Conservation (phyloP, 2,113 vertebrate species). For the Leptocoma aspasia region DNA sequence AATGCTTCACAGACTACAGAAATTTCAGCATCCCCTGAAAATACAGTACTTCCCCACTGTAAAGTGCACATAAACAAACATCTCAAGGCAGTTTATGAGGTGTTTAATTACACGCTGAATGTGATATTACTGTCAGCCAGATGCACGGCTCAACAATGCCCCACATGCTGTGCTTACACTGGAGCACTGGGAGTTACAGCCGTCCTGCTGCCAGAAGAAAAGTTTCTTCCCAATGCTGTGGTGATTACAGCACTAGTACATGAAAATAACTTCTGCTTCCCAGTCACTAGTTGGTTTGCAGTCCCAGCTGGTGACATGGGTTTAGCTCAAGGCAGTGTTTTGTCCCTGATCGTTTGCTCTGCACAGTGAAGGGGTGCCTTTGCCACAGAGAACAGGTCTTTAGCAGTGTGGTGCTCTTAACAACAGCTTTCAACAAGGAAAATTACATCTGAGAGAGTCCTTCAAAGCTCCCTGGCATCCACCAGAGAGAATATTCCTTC, state of each 20-base stretch:
- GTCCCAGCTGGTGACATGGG: background rate
- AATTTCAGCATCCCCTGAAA: background rate
- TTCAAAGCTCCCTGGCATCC: background rate
- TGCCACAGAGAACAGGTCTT: background rate
- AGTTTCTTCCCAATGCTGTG: background rate
- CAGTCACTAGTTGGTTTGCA: background rate
- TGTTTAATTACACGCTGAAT: slow-evolving; percentile 41
- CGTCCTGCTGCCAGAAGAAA: background rate
- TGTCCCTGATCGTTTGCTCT: fast-evolving
- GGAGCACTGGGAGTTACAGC: background rate
- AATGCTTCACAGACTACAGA: background rate
- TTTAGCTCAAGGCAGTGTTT: background rate
- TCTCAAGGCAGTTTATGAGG: slow-evolving; percentile 51
- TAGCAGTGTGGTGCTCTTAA: background rate
- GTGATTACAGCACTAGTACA: background rate
- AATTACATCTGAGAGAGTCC: background rate
- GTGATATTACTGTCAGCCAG: slow-evolving; percentile 10
- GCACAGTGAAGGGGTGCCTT: background rate
- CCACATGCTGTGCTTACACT: slow-evolving; percentile 34
- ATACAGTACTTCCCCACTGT: background rate
- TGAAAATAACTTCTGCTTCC: background rate
- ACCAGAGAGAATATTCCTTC: background rate
- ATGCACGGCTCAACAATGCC: slow-evolving; percentile 8
- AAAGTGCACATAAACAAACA: slow-evolving; percentile 24
- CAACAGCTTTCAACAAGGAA: background rate